Conservation (phyloP, 2,888 invertebrate genomes). For the Pomacea canaliculata region DNA sequence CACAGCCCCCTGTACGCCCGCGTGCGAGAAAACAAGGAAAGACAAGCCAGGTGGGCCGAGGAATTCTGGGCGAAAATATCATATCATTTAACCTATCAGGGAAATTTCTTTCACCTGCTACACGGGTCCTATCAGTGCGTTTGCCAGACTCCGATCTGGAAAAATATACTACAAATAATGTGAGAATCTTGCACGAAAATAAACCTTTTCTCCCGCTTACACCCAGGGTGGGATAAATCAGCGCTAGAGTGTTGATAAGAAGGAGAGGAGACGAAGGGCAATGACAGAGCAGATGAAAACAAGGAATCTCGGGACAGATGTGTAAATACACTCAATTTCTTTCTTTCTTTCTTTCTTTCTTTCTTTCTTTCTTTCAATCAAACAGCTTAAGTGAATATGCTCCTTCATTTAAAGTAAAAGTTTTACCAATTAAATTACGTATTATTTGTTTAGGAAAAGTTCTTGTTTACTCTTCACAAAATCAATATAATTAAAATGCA, state of each 20-base stretch:
- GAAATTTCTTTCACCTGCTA: conserved; percentile 31
- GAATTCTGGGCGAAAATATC: conserved; percentile 23
- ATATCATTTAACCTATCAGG: conserved; percentile 30
- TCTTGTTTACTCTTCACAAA: too few relatives aligned
- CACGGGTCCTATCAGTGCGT: conserved; percentile 24
- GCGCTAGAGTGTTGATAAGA: not conserved
- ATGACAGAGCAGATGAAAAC: too few relatives aligned
- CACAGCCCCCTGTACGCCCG: not conserved
- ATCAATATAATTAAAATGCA: too few relatives aligned
- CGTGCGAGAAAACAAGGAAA: not conserved
- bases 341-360: too few relatives aligned
- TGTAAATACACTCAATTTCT: too few relatives aligned
- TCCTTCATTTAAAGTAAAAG: too few relatives aligned
- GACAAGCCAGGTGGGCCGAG: not conserved
- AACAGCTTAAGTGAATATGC: too few relatives aligned
- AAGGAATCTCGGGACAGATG: too few relatives aligned
- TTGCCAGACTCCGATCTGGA: conserved; percentile 17
- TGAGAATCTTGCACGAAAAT: conserved; percentile 26
- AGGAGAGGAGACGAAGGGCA: too few relatives aligned
- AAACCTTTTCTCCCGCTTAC: conserved; percentile 19
- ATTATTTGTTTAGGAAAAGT: too few relatives aligned
- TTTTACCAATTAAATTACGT: too few relatives aligned
- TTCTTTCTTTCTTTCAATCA: too few relatives aligned
- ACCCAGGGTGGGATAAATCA: not conserved
- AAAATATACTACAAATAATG: conserved; percentile 33